Evolutionary conservation across 1,140 invertebrate species (phyloP).

Genomic region (Lepidurus packardi): DNA sequence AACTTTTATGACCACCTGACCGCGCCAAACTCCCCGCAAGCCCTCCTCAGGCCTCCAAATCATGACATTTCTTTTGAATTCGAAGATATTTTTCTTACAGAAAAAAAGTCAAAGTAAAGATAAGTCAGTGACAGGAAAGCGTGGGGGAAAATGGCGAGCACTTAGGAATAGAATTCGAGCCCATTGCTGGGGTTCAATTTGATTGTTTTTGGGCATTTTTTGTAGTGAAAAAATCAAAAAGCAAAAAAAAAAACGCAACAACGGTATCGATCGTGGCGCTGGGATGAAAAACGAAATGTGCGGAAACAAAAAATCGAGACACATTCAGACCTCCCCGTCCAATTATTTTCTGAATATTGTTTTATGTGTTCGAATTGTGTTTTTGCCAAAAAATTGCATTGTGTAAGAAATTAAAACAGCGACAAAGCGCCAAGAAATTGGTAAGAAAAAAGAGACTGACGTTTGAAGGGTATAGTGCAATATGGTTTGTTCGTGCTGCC

Average conservation of each 20-base stretch:
- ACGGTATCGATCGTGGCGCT: constrained; percentile 16
- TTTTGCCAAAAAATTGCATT: background rate
- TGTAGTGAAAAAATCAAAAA: background rate
- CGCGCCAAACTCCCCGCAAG: constrained; percentile 15
- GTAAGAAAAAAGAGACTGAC: background rate
- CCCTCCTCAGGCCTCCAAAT: constrained; percentile 18
- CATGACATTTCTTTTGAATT: constrained; percentile 6
- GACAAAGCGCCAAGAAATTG: background rate
- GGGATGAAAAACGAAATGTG: constrained; percentile 16
- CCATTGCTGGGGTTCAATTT: background rate
- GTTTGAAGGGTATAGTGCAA: background rate
- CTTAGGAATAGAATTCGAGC: background rate
- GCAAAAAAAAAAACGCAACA: constrained; percentile 5
- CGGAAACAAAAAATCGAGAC: constrained; percentile 6
- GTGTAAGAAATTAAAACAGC: background rate
- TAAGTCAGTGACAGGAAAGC: constrained; percentile 21
- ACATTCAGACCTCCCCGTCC: constrained; percentile 16
- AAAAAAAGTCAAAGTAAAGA: constrained; percentile 17
- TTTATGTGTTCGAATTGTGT: background rate
- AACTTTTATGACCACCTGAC: background rate
- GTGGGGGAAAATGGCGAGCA: constrained; percentile 16
- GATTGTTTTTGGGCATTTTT: background rate
- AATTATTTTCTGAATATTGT: background rate
- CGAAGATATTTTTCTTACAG: background rate
- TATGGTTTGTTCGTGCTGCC: background rate